Percentiles rank a stretch among this genome's conserved stretches.
Conservation (phyloP, 37 sponge, comb jelly and placozoan species). For the Aphrocallistes beatrix region DNA sequence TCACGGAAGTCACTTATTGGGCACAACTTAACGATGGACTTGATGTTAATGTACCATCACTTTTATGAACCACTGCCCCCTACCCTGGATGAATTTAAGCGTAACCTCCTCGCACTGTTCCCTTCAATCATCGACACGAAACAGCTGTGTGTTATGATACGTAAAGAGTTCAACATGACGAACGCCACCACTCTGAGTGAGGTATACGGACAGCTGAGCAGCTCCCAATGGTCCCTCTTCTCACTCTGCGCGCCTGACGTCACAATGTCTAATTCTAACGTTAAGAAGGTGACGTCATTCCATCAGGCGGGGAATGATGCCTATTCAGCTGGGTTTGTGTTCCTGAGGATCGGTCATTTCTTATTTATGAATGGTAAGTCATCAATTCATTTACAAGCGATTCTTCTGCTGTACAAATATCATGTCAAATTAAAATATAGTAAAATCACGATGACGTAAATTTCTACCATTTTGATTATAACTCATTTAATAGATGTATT, state of each 20-base stretch:
- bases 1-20: conserved; percentile 64
- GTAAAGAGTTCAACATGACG: conserved; percentile 27
- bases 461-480: too few relatives aligned
- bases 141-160: conserved; percentile 38
- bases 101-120: conserved; percentile 38
- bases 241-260: neutral
- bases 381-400: too few relatives aligned
- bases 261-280: neutral
- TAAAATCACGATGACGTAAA: too few relatives aligned
- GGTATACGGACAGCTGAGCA: neutral
- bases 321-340: conserved; percentile 55
- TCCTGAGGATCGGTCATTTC: conserved; percentile 54
- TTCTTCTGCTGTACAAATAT: too few relatives aligned
- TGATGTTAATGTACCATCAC: conserved; percentile 54
- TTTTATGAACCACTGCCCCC: conserved; percentile 55
- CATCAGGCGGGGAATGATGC: conserved; percentile 71
- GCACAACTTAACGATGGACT: conserved; percentile 70
- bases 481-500: too few relatives aligned
- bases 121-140: conserved; percentile 68
- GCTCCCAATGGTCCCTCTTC: neutral
- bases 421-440: too few relatives aligned
- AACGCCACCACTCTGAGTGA: neutral
- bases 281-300: conserved; percentile 21
- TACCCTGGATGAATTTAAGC: conserved; percentile 50
- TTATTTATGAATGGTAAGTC: conserved; percentile 37